Percentiles rank a stretch among this genome's conserved stretches.
Conservation (phyloP, 2,888 invertebrate genomes). For the Cancer borealis region DNA sequence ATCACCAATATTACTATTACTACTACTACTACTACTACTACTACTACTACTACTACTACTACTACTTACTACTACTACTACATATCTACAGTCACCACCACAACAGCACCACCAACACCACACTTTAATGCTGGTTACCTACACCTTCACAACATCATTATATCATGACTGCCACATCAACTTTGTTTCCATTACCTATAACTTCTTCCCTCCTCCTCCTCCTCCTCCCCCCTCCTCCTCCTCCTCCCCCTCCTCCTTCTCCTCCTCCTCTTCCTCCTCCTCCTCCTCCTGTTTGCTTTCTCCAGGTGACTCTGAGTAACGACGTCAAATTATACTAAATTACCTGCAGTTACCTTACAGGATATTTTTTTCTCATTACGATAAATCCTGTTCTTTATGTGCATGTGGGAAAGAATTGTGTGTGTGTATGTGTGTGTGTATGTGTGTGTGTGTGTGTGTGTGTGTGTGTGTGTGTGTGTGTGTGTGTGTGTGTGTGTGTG, state of each 20-base stretch:
- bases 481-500: conserved; percentile 33
- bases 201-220: background rate
- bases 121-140: no score
- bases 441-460: background rate
- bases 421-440: background rate
- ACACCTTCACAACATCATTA: no score
- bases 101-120: background rate
- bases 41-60: no score
- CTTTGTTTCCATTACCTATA: background rate
- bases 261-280: background rate
- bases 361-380: background rate
- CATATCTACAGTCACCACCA: no score
- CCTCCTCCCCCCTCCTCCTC: background rate
- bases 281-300: conserved; percentile 22
- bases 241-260: background rate
- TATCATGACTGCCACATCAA: background rate
- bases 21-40: no score
- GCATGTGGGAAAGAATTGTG: background rate
- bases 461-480: conserved; percentile 18
- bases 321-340: background rate
- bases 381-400: background rate
- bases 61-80: no score
- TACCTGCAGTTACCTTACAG: background rate
- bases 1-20: no score
- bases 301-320: background rate